A percentile compares a stretch with the other conserved stretches of the same genome.
phyloP scores from a whole-genome alignment of 2,113 vertebrate species.

The Laterallus jamaicensis region DNA sequence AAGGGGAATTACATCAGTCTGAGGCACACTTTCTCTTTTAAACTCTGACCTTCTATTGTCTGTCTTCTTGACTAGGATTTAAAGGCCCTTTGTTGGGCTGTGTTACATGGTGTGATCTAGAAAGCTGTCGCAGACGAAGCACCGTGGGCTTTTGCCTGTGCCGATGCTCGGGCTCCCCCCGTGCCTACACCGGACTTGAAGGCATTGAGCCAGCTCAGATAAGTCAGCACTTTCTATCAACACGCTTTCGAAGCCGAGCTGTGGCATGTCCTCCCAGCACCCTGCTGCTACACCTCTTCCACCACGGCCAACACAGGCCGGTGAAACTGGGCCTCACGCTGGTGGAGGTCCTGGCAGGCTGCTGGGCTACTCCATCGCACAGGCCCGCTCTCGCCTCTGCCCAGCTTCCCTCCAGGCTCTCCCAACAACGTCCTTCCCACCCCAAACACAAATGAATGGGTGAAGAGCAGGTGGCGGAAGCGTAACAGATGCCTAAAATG shows the following conservation, averaged over 20 bases:
- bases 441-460: slow-evolving; percentile 45
- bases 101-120: slow-evolving; percentile 35
- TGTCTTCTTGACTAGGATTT: slow-evolving; percentile 60
- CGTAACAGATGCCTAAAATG: slow-evolving; percentile 42
- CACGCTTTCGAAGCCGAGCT: neutral
- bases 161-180: neutral
- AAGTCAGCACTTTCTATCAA: slow-evolving; percentile 30
- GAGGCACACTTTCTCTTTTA: slow-evolving; percentile 64
- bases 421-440: neutral
- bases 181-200: neutral
- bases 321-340: neutral
- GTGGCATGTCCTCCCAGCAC: rapidly evolving
- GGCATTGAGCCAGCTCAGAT: neutral
- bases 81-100: slow-evolving; percentile 51
- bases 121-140: neutral
- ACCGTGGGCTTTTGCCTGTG: neutral
- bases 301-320: rapidly evolving
- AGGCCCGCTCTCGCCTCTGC: neutral
- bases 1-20: slow-evolving; percentile 63
- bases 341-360: rapidly evolving
- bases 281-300: neutral
- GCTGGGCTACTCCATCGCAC: neutral
- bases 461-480: slow-evolving; percentile 13
- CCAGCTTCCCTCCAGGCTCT: neutral
- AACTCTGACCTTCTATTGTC: slow-evolving; percentile 64